These are phyloP conservation scores for Fistularia commersonii DNA, from an alignment of 2,797 vertebrate genomes.

Conservation along the genomic window DNA sequence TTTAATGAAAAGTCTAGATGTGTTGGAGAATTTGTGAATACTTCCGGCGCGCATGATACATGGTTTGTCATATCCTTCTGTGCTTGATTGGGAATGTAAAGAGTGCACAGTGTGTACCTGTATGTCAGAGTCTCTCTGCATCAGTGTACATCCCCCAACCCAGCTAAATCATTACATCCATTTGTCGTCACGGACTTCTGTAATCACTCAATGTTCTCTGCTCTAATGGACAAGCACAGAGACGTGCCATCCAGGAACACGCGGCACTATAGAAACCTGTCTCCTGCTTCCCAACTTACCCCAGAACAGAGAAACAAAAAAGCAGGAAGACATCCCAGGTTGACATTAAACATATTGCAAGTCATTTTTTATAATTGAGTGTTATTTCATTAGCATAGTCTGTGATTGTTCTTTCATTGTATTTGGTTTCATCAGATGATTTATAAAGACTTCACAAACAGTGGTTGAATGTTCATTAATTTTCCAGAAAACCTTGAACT, in stretches of 20 bases:
- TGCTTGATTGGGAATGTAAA: slow-evolving; percentile 17
- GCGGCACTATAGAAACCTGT: slow-evolving; percentile 1
- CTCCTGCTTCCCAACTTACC: slow-evolving; percentile 8
- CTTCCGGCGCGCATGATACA: not conserved
- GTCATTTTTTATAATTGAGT: not conserved
- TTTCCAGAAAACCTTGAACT: slow-evolving; percentile 6
- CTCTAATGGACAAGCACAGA: slow-evolving; percentile 32
- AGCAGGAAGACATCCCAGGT: slow-evolving; percentile 3
- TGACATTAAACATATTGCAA: not conserved
- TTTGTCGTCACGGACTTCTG: slow-evolving; percentile 32
- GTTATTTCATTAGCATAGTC: too few species aligned
- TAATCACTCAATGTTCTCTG: slow-evolving; percentile 37
- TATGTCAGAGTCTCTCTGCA: not conserved
- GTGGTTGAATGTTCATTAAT: too few species aligned
- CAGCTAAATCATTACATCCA: slow-evolving; percentile 31
- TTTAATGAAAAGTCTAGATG: slow-evolving; percentile 10
- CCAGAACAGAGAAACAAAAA: slow-evolving; percentile 10
- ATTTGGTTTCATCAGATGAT: too few species aligned
- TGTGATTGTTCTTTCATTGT: too few species aligned
- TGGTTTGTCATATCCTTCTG: slow-evolving; percentile 8
- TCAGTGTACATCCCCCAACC: not conserved
- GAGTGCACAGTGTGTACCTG: slow-evolving; percentile 1
- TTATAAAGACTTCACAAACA: too few species aligned
- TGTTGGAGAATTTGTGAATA: slow-evolving; percentile 2
- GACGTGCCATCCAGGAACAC: slow-evolving; percentile 27